Percentiles rank a stretch among this genome's conserved stretches.
phyloP scores from a whole-genome alignment of 1,140 invertebrate genomes.

The Brachionus calyciflorus region DNA sequence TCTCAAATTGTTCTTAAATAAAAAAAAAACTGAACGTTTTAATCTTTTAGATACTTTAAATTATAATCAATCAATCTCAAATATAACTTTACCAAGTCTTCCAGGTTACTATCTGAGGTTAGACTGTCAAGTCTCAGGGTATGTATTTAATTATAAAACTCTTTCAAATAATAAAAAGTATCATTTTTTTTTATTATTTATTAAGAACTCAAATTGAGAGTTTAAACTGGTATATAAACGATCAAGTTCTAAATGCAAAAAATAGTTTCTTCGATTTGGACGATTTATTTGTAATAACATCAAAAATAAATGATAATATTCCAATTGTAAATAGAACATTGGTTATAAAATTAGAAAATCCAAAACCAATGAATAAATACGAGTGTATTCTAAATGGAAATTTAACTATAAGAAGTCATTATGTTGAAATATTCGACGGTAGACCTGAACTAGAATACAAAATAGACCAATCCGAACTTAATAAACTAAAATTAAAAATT shows the following conservation, averaged over 20 bases:
- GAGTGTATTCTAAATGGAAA: constrained; percentile 31
- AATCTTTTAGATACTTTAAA: constrained; percentile 17
- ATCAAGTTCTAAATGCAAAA: not conserved
- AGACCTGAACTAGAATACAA: not conserved
- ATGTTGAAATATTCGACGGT: not conserved
- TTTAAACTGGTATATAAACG: constrained; percentile 27
- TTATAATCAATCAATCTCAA: not conserved
- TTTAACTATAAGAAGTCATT: not conserved
- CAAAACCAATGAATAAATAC: not conserved
- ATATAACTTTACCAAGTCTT: constrained; percentile 16
- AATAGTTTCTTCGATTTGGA: not conserved
- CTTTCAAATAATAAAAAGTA: not conserved
- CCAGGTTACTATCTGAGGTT: not conserved
- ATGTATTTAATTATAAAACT: not conserved
- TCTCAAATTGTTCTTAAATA: too few species aligned
- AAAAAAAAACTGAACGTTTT: too few species aligned
- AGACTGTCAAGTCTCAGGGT: not conserved
- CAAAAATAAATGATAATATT: not conserved
- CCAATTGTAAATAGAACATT: not conserved
- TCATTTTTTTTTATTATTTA: not conserved
- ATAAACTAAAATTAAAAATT: constrained; percentile 16
- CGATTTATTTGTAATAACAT: not conserved
- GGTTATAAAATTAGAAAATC: not conserved
- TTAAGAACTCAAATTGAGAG: not conserved
- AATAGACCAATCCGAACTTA: constrained; percentile 21